Percentiles rank a stretch among this genome's conserved stretches.
phyloP scores from a whole-genome alignment of 2,888 invertebrate species.

The Drosophila parthenogenetica region DNA sequence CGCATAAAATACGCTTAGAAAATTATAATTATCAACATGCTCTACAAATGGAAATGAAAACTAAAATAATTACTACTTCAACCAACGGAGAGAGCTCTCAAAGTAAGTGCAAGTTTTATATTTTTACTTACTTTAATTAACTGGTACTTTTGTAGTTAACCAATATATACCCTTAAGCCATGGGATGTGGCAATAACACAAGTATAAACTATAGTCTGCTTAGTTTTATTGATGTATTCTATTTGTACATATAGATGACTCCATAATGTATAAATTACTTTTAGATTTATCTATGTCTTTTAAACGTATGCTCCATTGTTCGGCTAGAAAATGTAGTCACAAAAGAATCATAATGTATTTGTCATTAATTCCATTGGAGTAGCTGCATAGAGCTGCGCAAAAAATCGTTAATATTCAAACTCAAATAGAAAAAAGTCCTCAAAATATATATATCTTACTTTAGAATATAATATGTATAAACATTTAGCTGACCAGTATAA shows the following conservation, averaged over 20 bases:
- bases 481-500: too few species aligned
- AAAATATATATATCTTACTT: too few species aligned
- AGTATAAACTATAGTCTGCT: neutral
- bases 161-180: neutral
- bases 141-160: too few species aligned
- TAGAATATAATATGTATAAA: too few species aligned
- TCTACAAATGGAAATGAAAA: constrained; percentile 18
- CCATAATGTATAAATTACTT: constrained; percentile 4
- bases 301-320: constrained; percentile 71
- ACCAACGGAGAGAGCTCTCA: constrained; percentile 34
- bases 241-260: neutral
- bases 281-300: neutral
- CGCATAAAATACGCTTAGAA: constrained; percentile 7
- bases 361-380: neutral
- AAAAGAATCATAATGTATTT: constrained; percentile 1
- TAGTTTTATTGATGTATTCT: neutral
- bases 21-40: constrained; percentile 14
- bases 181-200: neutral
- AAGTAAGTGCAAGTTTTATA: constrained; percentile 54
- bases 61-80: constrained; percentile 7
- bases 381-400: neutral
- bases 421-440: too few species aligned
- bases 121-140: constrained; percentile 12
- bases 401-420: neutral
- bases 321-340: constrained; percentile 15